Conservation (phyloP, 1,140 invertebrate species). For the Pseudomyrmex cubaensis region DNA sequence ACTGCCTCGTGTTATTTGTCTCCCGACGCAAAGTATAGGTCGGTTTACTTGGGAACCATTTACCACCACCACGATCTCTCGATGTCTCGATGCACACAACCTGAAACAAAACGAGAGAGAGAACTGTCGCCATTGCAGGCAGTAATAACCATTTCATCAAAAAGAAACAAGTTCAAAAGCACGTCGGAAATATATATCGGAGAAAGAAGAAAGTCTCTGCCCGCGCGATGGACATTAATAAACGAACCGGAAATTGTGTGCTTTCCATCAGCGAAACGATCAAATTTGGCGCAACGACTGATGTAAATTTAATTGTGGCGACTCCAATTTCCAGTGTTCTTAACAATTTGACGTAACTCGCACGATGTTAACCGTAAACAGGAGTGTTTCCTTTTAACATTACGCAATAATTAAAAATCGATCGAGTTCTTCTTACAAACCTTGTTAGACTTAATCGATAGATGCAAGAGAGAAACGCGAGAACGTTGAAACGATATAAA, state of each 20-base stretch:
- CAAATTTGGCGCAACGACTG: constrained; percentile 29
- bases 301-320: constrained; percentile 48
- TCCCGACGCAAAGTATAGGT: constrained; percentile 32
- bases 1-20: constrained; percentile 50
- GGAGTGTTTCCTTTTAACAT: not conserved
- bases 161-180: constrained; percentile 45
- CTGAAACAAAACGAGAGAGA: constrained; percentile 30
- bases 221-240: constrained; percentile 38
- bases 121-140: constrained; percentile 39
- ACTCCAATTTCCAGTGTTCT: constrained; percentile 15
- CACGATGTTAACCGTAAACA: constrained; percentile 4
- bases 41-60: constrained; percentile 20
- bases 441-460: no score
- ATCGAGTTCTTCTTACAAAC: no score
- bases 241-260: constrained; percentile 56
- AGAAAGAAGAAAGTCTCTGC: constrained; percentile 28
- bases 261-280: constrained; percentile 42
- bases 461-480: no score
- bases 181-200: constrained; percentile 47
- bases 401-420: not conserved
- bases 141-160: constrained; percentile 61
- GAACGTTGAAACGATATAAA: no score
- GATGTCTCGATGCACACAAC: constrained; percentile 44
- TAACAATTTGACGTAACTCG: not conserved
- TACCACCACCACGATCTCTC: not conserved